Evolutionary conservation across 2,113 vertebrate species (phyloP), one percentile per base, ranked within the genome.

Genomic region (Equus przewalskii): DNA sequence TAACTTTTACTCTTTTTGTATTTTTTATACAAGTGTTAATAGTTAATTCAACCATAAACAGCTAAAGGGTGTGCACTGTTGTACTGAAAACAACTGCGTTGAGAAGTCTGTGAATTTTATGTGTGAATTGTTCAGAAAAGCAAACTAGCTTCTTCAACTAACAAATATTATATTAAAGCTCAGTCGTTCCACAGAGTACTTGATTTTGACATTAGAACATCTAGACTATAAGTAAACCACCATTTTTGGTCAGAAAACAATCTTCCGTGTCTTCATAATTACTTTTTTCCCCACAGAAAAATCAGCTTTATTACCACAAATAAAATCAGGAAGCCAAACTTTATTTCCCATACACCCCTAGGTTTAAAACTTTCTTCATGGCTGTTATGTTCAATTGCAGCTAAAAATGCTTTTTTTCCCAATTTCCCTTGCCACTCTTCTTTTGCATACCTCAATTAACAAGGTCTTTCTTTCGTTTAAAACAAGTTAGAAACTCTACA

Each of bases 11-110:
- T 93, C 85, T 93, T 91, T 54, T 56, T 62, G 8, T 51, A 89
- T 97, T 96, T 78, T 97, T 97, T 93, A 92, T 97, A 96, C 81
- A 97, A 72, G 44, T 69, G 87, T 94, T 98, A 95, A 91, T 79
- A 94, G 76, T 82, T 94, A 96, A 96, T 91, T 90, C 64, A 89
- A 85, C 51, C 21, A 87, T 58, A 80, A 97, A 98, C 28, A 46
- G 41, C 81, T 58, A 28, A 56, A 80, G 89, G 19, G 22, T 97
- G 46, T 96, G 24, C 7, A n/a, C 33, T 78, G 5, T 92, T 97
- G 36, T 46, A 87, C 96, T 97, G 95, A 26, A 16, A 96, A 22
- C 6, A 91, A 96, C 54, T 51, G 60, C 26, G 0, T 67, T 60
- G 49, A 78, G 10, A 84, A 46, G 9, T 75, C 26, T 69, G 1